Base-by-base conservation (phyloP, 2,113 vertebrate species). In the Xerus inauris region DNA sequence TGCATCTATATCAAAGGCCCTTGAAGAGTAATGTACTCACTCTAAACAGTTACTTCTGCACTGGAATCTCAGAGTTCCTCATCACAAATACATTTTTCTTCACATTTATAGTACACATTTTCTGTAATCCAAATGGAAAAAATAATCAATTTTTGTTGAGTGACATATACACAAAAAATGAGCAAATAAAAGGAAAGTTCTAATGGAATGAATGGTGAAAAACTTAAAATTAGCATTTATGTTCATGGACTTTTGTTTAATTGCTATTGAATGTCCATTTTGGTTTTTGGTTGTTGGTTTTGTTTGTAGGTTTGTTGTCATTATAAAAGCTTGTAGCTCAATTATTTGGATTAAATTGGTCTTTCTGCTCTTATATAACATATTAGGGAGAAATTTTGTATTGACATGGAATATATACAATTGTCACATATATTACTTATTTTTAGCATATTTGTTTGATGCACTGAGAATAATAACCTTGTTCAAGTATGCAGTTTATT, bases 401-500 rank as follows among this genome's bases (percentile, higher is more conserved):
- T 79, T 91, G 51, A 73, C 8, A 86, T 77, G 13, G 16, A 75
- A 49, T 76, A 82, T 82, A 79, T 57, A 11, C 69, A 51, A 85
- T 67, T 79, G 11, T 83, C 77, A 85, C 22, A 73, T 35, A 54
- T 45, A 54, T 59, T 62, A 2, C 59, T 96, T 47, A 93, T 73
- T 96, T 94, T 30, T 88, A 91, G 28, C 8, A 81, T 82, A 94
- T 57, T 65, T 96, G 35, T 49, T 10, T 54, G 8, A 81, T n/a
- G 14, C 3, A 64, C 20, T 57, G 38, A 80, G 64, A 95, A 71
- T 84, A 28, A 83, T 65, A 28, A 4, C 8, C 32, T 94, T 93
- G 47, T 73, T 92, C 42, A 90, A 81, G 28, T 77, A 82, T 57
- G 42, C 11, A 93, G 20, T 76, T 92, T 86, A 91, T 91, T 93